phyloP scores from a whole-genome alignment of 2,797 vertebrate genomes.

The Petrocephalus sullivani region DNA sequence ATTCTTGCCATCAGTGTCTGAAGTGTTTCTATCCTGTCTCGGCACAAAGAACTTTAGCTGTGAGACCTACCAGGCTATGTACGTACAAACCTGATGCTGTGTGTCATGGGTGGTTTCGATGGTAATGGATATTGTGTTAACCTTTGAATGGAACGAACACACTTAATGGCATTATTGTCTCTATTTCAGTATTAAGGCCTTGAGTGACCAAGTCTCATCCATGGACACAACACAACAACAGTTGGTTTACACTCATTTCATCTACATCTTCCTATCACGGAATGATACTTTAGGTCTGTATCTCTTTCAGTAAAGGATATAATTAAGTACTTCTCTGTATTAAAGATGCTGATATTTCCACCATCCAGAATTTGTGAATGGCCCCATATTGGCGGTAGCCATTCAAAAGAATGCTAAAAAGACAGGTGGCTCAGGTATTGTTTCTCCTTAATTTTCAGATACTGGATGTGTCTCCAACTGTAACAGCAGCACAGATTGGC shows the following conservation, averaged over 20 bases:
- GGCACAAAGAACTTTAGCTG: conserved; percentile 45
- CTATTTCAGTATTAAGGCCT: neutral
- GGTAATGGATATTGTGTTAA: neutral
- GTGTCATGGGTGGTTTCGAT: neutral
- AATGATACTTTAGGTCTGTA: neutral
- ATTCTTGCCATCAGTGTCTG: conserved; percentile 48
- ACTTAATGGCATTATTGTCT: neutral
- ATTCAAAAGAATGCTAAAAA: neutral
- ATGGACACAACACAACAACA: neutral
- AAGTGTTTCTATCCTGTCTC: conserved; percentile 57
- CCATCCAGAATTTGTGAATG: neutral
- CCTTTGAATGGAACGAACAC: neutral
- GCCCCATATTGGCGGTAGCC: neutral
- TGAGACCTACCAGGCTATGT: conserved; percentile 55
- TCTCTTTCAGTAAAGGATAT: neutral
- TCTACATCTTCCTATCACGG: neutral
- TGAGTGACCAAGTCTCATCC: neutral
- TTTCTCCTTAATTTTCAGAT: conserved; percentile 38
- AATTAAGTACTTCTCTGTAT: neutral
- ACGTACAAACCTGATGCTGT: conserved; percentile 21
- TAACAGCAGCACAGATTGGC: conserved; percentile 49
- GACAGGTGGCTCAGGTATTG: neutral
- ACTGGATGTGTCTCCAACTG: conserved; percentile 42
- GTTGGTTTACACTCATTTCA: neutral
- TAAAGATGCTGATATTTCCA: neutral